Conservation (phyloP, 2,113 vertebrate genomes). For the Ictalurus furcatus region DNA sequence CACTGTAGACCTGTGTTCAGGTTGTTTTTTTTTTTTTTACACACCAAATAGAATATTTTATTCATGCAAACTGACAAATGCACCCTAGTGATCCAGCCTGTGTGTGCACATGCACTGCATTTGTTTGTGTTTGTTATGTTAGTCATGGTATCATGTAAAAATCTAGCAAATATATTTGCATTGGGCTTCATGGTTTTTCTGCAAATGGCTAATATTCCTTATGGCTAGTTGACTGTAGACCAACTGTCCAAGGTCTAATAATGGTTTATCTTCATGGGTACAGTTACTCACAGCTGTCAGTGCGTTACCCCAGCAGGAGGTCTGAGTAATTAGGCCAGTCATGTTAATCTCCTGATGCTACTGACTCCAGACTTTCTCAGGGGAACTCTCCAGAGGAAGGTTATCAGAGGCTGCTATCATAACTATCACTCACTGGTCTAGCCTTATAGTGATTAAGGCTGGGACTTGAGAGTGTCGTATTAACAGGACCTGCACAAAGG, state of each 20-base stretch:
- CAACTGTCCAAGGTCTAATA: conserved; percentile 33
- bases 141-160: neutral
- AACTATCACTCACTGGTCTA: neutral
- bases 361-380: conserved; percentile 38
- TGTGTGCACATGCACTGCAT: neutral
- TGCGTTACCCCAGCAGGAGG: conserved; percentile 20
- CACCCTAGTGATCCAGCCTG: neutral
- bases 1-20: neutral
- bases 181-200: neutral
- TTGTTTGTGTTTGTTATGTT: conserved; percentile 2
- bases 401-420: conserved; percentile 29
- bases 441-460: neutral
- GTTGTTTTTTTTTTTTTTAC: neutral
- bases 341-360: conserved; percentile 42
- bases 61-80: neutral
- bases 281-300: conserved; percentile 42
- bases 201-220: neutral
- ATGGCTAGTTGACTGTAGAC: conserved; percentile 18
- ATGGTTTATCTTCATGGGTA: conserved; percentile 23
- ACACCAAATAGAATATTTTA: neutral
- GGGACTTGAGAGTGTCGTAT: neutral
- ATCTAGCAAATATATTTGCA: neutral
- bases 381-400: conserved; percentile 17
- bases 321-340: conserved; percentile 44
- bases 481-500: neutral